These are phyloP conservation scores for Ephialtes manifestator DNA, from an alignment of 2,888 invertebrate species.

Conservation along the genomic window DNA sequence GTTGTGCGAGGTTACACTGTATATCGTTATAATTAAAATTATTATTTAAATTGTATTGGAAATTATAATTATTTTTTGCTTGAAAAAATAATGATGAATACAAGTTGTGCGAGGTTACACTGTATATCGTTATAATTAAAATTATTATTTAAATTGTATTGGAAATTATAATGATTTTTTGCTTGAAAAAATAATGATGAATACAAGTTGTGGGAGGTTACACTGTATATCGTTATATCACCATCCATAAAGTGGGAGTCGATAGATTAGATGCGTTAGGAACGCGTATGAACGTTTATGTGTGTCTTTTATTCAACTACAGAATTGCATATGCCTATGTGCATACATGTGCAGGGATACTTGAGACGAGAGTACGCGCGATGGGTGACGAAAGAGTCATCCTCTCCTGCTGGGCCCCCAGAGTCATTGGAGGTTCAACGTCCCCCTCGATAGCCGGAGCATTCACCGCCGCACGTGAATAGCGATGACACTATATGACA, in stretches of 20 bases:
- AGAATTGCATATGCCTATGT: background rate
- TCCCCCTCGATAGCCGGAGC: slow-evolving; percentile 37
- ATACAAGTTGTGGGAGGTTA: background rate
- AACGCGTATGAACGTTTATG: background rate
- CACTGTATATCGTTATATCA: background rate
- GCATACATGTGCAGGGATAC: background rate
- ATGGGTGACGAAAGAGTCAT: slow-evolving; percentile 38
- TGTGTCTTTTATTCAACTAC: background rate
- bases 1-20: too few relatives aligned
- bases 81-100: too few relatives aligned
- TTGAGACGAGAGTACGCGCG: slow-evolving; percentile 19
- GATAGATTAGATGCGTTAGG: background rate
- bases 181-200: background rate
- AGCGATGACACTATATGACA: slow-evolving; percentile 30
- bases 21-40: too few relatives aligned
- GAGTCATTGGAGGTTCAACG: slow-evolving; percentile 55
- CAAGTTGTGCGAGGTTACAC: too few relatives aligned
- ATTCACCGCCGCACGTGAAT: slow-evolving; percentile 35
- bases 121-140: background rate
- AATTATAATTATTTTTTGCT: too few relatives aligned
- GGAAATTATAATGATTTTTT: too few relatives aligned
- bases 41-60: too few relatives aligned
- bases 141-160: too few relatives aligned
- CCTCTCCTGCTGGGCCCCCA: slow-evolving; percentile 30
- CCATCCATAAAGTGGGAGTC: background rate